A percentile compares a stretch with the other conserved stretches of the same genome.
Evolutionary conservation across 2,113 vertebrate species (phyloP).

Genomic region (Felis chaus): DNA sequence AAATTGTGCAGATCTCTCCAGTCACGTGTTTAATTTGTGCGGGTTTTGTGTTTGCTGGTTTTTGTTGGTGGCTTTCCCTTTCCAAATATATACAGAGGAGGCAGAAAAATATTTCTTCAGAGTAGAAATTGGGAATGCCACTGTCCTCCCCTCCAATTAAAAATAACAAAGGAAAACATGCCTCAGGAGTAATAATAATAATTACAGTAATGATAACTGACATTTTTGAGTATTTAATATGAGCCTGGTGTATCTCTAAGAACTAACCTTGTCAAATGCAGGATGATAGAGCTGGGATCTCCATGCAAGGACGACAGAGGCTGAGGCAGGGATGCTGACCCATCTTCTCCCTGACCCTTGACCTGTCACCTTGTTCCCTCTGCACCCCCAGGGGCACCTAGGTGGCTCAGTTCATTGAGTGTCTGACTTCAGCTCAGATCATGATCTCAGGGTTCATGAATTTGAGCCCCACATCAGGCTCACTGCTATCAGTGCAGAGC

Average conservation of each 20-base stretch:
- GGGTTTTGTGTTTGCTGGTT: neutral
- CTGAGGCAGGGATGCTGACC: neutral
- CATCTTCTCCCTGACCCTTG: too few species aligned
- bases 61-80: neutral
- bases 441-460: too few species aligned
- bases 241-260: neutral
- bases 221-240: neutral
- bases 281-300: neutral
- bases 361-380: neutral
- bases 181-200: conserved; percentile 1
- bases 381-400: too few species aligned
- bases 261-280: neutral
- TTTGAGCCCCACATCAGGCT: too few species aligned
- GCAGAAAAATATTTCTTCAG: neutral
- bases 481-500: too few species aligned
- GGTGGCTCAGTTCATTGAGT: too few species aligned
- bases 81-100: neutral
- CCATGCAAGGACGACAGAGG: accelerated
- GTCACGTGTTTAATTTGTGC: too few species aligned
- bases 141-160: conserved; percentile 31
- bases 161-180: conserved; percentile 44
- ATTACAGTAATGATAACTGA: conserved; percentile 3
- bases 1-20: neutral
- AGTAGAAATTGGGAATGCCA: conserved; percentile 22
- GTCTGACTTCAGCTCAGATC: too few species aligned